These are phyloP conservation scores for Sitta carolinensis DNA, from an alignment of 2,797 vertebrate genomes.

Conservation along the genomic window DNA sequence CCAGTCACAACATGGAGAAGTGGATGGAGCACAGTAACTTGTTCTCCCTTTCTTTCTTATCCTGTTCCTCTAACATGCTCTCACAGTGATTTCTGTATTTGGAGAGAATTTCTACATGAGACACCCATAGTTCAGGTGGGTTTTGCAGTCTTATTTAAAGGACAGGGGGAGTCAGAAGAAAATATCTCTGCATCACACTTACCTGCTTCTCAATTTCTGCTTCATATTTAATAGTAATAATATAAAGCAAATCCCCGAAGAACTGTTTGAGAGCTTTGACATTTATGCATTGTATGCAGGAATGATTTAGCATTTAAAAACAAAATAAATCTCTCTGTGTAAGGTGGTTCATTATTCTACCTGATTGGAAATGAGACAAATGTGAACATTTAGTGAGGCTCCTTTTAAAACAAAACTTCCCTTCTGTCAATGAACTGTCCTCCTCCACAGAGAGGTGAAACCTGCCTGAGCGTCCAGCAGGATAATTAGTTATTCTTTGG, in stretches of 20 bases:
- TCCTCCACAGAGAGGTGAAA: neutral
- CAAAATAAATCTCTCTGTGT: constrained; percentile 1
- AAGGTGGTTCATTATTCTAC: neutral
- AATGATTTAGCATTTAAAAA: constrained; percentile 34
- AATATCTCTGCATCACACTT: neutral
- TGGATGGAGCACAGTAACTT: accelerated
- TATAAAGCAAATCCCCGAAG: neutral
- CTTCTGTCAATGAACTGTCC: neutral
- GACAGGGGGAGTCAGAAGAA: neutral
- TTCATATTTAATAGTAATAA: neutral
- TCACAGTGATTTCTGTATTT: neutral
- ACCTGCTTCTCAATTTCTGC: neutral
- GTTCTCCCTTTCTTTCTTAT: neutral
- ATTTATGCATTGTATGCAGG: neutral
- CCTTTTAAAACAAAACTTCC: neutral
- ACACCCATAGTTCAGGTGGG: neutral
- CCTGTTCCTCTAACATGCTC: neutral
- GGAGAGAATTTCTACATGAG: neutral
- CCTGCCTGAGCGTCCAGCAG: neutral
- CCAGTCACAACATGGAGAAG: neutral
- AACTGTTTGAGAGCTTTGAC: neutral
- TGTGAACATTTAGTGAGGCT: neutral
- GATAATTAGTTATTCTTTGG: constrained; percentile 1
- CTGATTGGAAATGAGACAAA: constrained; percentile 10
- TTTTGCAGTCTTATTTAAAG: neutral